Percentiles rank a stretch among this genome's conserved stretches.
Evolutionary conservation across 1,140 invertebrate species (phyloP).

Genomic region (Laupala kohalensis): DNA sequence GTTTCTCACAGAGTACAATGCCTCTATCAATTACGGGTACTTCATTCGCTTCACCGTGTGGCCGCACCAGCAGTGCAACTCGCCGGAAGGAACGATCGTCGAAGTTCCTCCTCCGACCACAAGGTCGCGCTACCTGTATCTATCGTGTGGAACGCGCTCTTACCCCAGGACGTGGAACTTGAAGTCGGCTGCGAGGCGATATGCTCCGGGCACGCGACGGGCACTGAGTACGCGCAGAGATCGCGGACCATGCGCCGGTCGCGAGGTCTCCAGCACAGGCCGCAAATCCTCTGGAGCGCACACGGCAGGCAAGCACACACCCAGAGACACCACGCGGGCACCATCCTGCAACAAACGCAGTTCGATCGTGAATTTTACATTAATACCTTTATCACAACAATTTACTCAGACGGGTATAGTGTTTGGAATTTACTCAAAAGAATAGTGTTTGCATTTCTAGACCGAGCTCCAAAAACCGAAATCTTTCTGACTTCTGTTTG

Average conservation of each 20-base stretch:
- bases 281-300: conserved; percentile 46
- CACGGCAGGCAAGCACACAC: conserved; percentile 55
- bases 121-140: too few species aligned
- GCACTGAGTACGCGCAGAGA: conserved; percentile 42
- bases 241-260: conserved; percentile 19
- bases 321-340: conserved; percentile 47
- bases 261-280: not conserved
- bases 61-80: too few species aligned
- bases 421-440: too few species aligned
- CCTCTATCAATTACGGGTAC: too few species aligned
- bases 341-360: conserved; percentile 36
- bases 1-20: too few species aligned
- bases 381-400: too few species aligned
- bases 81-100: not conserved
- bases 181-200: conserved; percentile 46
- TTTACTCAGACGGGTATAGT: too few species aligned
- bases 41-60: not conserved
- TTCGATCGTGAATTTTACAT: too few species aligned
- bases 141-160: conserved; percentile 21
- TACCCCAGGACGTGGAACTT: conserved; percentile 60
- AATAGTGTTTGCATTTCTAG: too few species aligned
- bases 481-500: too few species aligned
- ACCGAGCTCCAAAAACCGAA: too few species aligned
- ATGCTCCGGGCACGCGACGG: conserved; percentile 53
- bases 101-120: too few species aligned